These are phyloP conservation scores for Tachycineta bicolor DNA, from an alignment of 2,113 vertebrate species.

Conservation along the genomic window DNA sequence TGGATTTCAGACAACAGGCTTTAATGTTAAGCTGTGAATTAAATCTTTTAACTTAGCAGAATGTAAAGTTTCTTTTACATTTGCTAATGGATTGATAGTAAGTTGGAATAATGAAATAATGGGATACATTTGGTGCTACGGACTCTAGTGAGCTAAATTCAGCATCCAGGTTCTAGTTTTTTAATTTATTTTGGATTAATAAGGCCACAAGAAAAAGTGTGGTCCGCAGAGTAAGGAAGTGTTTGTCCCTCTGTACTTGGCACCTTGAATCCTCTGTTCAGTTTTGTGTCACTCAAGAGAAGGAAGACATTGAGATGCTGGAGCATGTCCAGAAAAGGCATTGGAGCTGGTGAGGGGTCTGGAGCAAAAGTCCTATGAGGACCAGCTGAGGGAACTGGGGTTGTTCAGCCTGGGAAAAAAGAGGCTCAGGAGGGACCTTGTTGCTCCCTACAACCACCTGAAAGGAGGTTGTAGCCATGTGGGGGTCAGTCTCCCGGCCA, in stretches of 20 bases:
- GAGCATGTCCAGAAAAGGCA: not conserved
- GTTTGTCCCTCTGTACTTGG: not conserved
- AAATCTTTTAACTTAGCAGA: not conserved
- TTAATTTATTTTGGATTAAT: not conserved
- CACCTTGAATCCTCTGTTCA: not conserved
- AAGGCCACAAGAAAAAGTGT: not conserved
- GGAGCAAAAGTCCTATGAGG: not conserved
- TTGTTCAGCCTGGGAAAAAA: not conserved
- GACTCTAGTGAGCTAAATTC: not conserved
- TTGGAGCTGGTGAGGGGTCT: not conserved
- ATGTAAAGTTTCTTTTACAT: not conserved
- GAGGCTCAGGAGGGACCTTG: not conserved
- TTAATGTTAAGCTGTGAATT: not conserved
- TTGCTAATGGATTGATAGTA: not conserved
- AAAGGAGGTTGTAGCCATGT: not conserved
- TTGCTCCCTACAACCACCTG: accelerated
- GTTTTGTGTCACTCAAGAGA: not conserved
- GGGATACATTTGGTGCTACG: not conserved
- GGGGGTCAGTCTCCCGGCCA: not conserved
- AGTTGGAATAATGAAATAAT: not conserved
- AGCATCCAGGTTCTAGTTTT: not conserved
- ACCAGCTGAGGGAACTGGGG: not conserved
- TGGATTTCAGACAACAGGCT: not conserved
- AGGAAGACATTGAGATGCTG: not conserved
- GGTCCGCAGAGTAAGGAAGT: not conserved